phyloP scores from a whole-genome alignment of 2,888 invertebrate genomes.

The Sarcophaga carnaria region DNA sequence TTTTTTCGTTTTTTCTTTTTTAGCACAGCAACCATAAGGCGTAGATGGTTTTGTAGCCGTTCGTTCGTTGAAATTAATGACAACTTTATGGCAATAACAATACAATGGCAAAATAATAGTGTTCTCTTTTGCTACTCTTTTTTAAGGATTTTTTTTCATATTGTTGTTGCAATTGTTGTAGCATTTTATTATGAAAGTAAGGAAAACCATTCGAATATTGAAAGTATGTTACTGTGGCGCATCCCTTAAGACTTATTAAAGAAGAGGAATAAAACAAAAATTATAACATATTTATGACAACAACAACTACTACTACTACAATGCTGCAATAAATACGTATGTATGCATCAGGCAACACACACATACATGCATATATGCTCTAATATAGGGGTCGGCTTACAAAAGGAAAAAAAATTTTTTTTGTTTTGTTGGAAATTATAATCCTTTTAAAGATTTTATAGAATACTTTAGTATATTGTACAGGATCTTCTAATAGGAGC shows the following conservation, averaged over 20 bases:
- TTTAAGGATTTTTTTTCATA: neutral
- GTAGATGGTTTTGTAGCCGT: conserved; percentile 36
- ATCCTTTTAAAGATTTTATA: too few species aligned
- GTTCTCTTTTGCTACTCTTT: conserved; percentile 23
- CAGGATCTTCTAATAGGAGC: too few species aligned
- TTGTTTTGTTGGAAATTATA: too few species aligned
- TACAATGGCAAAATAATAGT: conserved; percentile 24
- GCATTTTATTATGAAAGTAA: neutral
- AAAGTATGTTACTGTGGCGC: conserved; percentile 60
- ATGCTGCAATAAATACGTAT: neutral
- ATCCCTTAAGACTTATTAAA: conserved; percentile 64
- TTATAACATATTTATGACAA: conserved; percentile 47
- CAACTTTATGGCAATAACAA: conserved; percentile 8
- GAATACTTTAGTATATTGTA: too few species aligned
- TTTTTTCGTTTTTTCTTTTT: neutral
- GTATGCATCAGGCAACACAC: neutral
- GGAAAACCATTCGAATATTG: conserved; percentile 14
- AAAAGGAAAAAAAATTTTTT: too few species aligned
- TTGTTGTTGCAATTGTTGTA: conserved; percentile 1
- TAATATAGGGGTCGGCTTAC: neutral
- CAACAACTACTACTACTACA: neutral
- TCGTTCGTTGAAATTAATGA: conserved; percentile 24
- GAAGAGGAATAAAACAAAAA: conserved; percentile 2
- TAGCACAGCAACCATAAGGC: conserved; percentile 21
- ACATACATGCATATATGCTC: neutral